Evolutionary conservation across 2,888 invertebrate species (phyloP).

Genomic region (Acanthacorydalis orientalis): DNA sequence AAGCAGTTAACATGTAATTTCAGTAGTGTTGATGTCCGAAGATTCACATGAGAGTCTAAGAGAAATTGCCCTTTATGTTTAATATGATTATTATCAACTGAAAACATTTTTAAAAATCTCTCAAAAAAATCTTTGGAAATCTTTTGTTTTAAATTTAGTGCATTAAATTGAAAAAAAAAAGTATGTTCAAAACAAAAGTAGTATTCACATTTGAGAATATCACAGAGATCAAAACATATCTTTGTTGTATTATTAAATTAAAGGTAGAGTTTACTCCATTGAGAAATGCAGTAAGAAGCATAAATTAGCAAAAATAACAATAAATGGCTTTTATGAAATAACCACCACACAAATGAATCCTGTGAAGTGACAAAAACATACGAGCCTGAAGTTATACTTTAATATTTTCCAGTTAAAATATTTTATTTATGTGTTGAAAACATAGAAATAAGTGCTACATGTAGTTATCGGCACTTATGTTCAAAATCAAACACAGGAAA

Average conservation of each 20-base stretch:
- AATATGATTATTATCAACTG: constrained; percentile 10
- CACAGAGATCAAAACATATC: constrained; percentile 2
- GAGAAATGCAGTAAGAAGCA: constrained; percentile 13
- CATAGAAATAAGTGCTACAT: too few species aligned
- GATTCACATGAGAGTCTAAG: too few species aligned
- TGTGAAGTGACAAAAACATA: too few species aligned
- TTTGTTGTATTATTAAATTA: constrained; percentile 11
- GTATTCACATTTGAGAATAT: background rate
- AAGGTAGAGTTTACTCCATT: constrained; percentile 34
- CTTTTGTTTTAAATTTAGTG: too few species aligned
- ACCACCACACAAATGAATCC: constrained; percentile 6
- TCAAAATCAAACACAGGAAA: too few species aligned
- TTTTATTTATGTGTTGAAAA: too few species aligned
- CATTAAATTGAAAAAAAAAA: too few species aligned
- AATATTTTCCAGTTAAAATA: too few species aligned
- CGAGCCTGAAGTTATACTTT: too few species aligned
- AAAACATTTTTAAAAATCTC: constrained; percentile 8
- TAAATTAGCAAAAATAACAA: constrained; percentile 1
- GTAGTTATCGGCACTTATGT: too few species aligned
- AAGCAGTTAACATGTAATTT: constrained; percentile 2
- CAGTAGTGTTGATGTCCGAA: background rate
- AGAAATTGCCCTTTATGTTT: background rate
- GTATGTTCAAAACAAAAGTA: background rate
- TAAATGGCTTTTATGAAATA: constrained; percentile 1
- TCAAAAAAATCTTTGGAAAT: background rate